Evolutionary conservation across 2,797 vertebrate species (phyloP).

Genomic region (Bradypus variegatus): DNA sequence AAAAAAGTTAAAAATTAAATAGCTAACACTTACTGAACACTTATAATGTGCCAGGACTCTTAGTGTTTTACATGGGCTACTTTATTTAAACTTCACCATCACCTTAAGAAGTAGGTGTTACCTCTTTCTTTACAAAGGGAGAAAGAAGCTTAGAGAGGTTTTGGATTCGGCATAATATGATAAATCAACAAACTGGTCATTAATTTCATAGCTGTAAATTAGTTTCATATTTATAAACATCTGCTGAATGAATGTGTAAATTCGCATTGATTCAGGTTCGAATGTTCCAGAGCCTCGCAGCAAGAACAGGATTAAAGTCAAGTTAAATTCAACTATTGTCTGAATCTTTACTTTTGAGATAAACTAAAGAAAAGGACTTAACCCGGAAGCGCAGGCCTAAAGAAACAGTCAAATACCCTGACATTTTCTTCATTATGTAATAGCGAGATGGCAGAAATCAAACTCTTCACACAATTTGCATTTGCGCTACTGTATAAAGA

Average conservation of each 20-base stretch:
- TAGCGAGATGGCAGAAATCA: not conserved
- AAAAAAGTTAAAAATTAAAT: not conserved
- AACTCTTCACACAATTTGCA: not conserved
- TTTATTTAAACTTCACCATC: not conserved
- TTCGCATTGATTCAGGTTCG: not conserved
- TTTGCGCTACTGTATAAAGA: fast-evolving
- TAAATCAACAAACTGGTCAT: not conserved
- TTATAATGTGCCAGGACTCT: not conserved
- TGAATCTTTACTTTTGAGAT: not conserved
- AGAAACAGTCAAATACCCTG: too few relatives aligned
- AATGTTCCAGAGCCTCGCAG: fast-evolving
- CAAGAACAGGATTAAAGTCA: not conserved
- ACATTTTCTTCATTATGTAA: not conserved
- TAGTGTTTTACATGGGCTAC: not conserved
- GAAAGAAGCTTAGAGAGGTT: not conserved
- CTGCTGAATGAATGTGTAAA: not conserved
- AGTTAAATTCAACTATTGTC: not conserved
- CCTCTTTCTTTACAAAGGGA: not conserved
- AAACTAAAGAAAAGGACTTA: not conserved
- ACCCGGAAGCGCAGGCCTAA: not conserved
- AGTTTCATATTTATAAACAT: not conserved
- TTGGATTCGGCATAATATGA: not conserved
- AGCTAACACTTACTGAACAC: not conserved
- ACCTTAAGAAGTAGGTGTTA: not conserved
- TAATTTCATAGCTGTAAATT: not conserved